These are phyloP conservation scores for Ornithoptera alexandrae DNA, from an alignment of 2,888 invertebrate species.

Conservation along the genomic window DNA sequence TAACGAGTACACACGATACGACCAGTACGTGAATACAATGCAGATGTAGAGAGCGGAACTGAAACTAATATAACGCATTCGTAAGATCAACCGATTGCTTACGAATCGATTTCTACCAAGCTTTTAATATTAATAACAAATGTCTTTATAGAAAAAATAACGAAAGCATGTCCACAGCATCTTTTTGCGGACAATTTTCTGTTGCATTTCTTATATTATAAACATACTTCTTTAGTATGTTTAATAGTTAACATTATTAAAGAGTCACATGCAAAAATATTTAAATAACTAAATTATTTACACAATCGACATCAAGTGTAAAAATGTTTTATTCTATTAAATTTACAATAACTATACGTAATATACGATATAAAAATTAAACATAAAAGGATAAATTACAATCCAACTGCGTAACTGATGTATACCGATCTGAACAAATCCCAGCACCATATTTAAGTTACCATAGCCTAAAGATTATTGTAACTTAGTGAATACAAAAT, in stretches of 20 bases:
- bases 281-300: no score
- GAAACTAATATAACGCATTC: slow-evolving; percentile 4
- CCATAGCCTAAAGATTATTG: background rate
- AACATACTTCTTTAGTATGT: no score
- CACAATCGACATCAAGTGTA: no score
- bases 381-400: no score
- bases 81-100: background rate
- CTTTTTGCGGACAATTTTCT: no score
- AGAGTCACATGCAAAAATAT: no score
- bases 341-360: no score
- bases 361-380: no score
- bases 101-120: background rate
- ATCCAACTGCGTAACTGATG: no score
- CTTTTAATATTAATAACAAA: background rate
- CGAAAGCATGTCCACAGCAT: background rate
- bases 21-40: slow-evolving; percentile 20
- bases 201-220: no score
- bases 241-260: no score
- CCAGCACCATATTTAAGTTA: background rate
- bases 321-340: no score
- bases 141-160: background rate
- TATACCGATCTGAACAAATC: background rate
- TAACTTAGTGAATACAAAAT: background rate
- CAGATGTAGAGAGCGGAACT: slow-evolving; percentile 2
- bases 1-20: slow-evolving; percentile 6